Evolutionary conservation across 2,113 vertebrate genomes (phyloP).

Genomic region (Nothoprocta perdicaria): DNA sequence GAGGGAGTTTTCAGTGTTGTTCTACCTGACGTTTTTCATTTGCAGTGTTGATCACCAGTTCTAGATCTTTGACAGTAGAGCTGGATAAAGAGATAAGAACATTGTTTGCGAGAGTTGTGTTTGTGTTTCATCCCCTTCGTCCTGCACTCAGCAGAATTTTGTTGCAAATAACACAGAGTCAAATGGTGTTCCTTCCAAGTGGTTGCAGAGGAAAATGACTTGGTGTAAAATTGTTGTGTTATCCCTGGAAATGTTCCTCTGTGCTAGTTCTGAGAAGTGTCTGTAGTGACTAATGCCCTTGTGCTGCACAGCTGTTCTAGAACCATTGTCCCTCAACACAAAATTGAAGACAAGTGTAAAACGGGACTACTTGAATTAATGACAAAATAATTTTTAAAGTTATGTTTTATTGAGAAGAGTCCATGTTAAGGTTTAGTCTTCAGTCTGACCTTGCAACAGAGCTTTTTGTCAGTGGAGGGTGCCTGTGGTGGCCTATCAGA

Average conservation of each 20-base stretch:
- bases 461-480: neutral
- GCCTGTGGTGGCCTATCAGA: slow-evolving; percentile 31
- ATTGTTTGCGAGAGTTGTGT: neutral
- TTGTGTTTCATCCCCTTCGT: neutral
- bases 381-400: neutral
- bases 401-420: neutral
- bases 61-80: neutral
- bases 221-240: neutral
- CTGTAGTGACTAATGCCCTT: neutral
- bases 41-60: neutral
- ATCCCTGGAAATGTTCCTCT: neutral
- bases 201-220: neutral
- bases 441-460: neutral
- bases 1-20: neutral
- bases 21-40: neutral
- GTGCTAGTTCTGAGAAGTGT: neutral
- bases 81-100: neutral
- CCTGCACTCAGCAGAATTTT: neutral
- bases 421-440: neutral
- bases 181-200: neutral
- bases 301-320: neutral
- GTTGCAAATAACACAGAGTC: neutral
- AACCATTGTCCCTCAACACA: neutral
- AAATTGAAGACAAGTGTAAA: neutral
- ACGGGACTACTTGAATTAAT: neutral